A percentile compares a stretch with the other conserved stretches of the same genome.
Evolutionary conservation across 2,888 invertebrate genomes (phyloP).

Genomic region (Diplolepis rosae): DNA sequence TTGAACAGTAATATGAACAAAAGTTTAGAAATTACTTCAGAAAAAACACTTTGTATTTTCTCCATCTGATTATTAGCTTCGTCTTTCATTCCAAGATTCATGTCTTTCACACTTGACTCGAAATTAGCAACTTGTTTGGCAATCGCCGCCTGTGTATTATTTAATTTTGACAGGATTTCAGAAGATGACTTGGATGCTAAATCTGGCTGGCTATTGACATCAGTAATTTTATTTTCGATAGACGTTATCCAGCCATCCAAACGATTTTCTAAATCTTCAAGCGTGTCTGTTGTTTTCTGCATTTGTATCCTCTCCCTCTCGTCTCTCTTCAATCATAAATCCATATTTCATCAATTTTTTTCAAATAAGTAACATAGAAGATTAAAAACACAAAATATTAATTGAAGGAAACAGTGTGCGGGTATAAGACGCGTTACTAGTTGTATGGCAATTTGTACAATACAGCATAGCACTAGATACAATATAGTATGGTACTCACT

Average conservation of each 20-base stretch:
- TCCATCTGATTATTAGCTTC: slow-evolving; percentile 47
- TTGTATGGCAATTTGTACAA: no score
- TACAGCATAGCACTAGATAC: no score
- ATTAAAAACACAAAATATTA: no score
- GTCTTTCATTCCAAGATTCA: slow-evolving; percentile 45
- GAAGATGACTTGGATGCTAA: slow-evolving; percentile 38
- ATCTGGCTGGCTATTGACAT: slow-evolving; percentile 62
- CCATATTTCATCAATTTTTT: background rate
- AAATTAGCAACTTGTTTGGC: slow-evolving; percentile 55
- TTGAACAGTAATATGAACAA: no score
- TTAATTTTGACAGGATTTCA: slow-evolving; percentile 56
- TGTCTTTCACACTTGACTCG: slow-evolving; percentile 53
- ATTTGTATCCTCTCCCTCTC: slow-evolving; percentile 80
- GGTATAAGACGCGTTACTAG: no score
- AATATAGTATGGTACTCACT: no score
- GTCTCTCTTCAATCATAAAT: slow-evolving; percentile 75
- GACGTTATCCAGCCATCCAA: slow-evolving; percentile 73
- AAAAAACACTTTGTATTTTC: slow-evolving; percentile 46
- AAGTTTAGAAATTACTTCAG: slow-evolving; percentile 46
- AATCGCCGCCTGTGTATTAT: slow-evolving; percentile 55
- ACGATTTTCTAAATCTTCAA: slow-evolving; percentile 75
- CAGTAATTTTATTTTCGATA: slow-evolving; percentile 72
- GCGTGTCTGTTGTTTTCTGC: slow-evolving; percentile 78
- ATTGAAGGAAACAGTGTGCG: no score
- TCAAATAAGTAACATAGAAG: no score